These are phyloP conservation scores for Oplegnathus fasciatus DNA, from an alignment of 2,113 vertebrate species.

Conservation along the genomic window DNA sequence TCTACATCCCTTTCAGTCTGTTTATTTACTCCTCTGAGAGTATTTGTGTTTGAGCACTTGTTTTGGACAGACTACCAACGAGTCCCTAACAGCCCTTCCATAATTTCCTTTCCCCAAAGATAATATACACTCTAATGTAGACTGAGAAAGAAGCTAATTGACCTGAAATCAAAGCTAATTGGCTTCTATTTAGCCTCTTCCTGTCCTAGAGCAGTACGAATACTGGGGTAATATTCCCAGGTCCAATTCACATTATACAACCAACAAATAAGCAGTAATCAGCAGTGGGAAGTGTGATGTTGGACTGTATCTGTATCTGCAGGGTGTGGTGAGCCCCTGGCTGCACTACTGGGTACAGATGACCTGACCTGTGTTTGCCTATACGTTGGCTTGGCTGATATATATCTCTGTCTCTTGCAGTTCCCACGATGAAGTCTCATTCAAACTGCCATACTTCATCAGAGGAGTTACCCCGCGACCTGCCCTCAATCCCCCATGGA, in stretches of 20 bases:
- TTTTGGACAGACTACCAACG: conserved; percentile 49
- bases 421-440: conserved; percentile 66
- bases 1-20: conserved; percentile 23
- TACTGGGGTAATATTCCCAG: conserved; percentile 55
- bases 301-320: conserved; percentile 39
- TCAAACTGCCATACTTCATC: conserved; percentile 46
- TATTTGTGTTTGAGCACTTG: conserved; percentile 40
- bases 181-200: conserved; percentile 78
- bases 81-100: conserved; percentile 44
- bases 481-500: conserved; percentile 12
- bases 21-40: conserved; percentile 58
- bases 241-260: conserved; percentile 55
- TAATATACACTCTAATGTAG: conserved; percentile 74
- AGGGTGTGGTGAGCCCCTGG: conserved; percentile 55
- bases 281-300: conserved; percentile 48
- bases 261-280: conserved; percentile 60
- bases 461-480: conserved; percentile 41
- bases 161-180: conserved; percentile 82
- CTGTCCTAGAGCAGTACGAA: conserved; percentile 69
- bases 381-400: conserved; percentile 61
- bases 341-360: conserved; percentile 43
- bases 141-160: conserved; percentile 80
- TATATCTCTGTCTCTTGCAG: conserved; percentile 56
- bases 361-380: conserved; percentile 59
- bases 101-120: conserved; percentile 70